Conservation (phyloP, 2,113 vertebrate species). For the Poeciliopsis turrubarensis region DNA sequence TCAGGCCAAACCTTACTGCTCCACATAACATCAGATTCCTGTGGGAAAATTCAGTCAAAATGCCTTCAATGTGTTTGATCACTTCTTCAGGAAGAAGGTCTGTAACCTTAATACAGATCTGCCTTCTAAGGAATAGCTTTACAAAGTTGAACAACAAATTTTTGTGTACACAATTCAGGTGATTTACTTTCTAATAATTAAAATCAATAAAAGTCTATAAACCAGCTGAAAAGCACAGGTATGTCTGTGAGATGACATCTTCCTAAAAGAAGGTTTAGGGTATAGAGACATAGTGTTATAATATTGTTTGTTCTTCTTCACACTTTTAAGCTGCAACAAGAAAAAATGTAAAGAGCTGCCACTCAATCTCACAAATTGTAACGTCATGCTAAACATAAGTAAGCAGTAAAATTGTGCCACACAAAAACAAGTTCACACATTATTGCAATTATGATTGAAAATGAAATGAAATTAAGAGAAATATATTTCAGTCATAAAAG, state of each 20-base stretch:
- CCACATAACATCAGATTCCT: slow-evolving; percentile 67
- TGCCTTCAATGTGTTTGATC: slow-evolving; percentile 39
- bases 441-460: too few species aligned
- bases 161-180: not conserved
- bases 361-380: not conserved
- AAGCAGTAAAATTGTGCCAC: not conserved
- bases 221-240: not conserved
- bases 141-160: not conserved
- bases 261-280: not conserved
- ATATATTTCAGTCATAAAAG: not conserved
- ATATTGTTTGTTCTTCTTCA: not conserved
- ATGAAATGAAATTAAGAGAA: not conserved
- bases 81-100: slow-evolving; percentile 4
- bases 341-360: not conserved
- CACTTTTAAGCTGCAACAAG: not conserved
- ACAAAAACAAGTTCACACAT: not conserved
- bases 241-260: not conserved
- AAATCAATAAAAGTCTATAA: not conserved
- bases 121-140: not conserved
- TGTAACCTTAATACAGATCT: not conserved
- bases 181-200: not conserved
- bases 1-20: slow-evolving; percentile 39
- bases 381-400: not conserved
- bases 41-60: slow-evolving; percentile 69
- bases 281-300: not conserved